A percentile compares a stretch with the other conserved stretches of the same genome.
phyloP scores from a whole-genome alignment of 92 coral and sea anemone genomes.

The Parazoanthus darwini region DNA sequence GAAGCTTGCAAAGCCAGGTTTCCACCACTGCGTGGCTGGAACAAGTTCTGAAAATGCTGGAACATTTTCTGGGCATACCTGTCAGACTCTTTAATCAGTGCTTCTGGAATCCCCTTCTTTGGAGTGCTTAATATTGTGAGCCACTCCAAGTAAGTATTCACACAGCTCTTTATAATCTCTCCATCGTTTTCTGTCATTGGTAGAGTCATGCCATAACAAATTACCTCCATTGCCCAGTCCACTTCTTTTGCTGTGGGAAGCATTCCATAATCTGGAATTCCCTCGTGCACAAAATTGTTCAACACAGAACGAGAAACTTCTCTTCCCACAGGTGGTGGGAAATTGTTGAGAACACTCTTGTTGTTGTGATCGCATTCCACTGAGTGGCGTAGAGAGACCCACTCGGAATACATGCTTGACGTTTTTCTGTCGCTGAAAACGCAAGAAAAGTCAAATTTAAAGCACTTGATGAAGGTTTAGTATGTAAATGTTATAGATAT shows the following conservation, averaged over 20 bases:
- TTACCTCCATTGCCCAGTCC: conserved; percentile 97
- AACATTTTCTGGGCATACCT: conserved; percentile 78
- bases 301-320: conserved; percentile 88
- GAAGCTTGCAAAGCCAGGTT: conserved; percentile 96
- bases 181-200: conserved; percentile 92
- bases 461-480: no score
- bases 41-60: conserved; percentile 92
- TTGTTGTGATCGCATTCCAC: conserved; percentile 72
- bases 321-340: conserved; percentile 82
- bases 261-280: conserved; percentile 56
- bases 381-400: conserved; percentile 90
- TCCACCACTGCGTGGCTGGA: conserved; percentile 75
- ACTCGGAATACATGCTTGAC: conserved; percentile 90
- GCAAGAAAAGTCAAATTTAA: neutral
- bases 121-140: conserved; percentile 67
- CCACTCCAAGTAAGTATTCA: conserved; percentile 89
- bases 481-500: neutral
- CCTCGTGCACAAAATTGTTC: conserved; percentile 72
- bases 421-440: neutral
- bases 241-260: conserved; percentile 68
- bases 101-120: conserved; percentile 82
- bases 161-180: conserved; percentile 93
- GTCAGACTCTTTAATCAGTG: conserved; percentile 75
- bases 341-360: conserved; percentile 79
- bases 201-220: conserved; percentile 87